Conservation (phyloP, 2,888 invertebrate species). For the Ramazzottius varieornatus region DNA sequence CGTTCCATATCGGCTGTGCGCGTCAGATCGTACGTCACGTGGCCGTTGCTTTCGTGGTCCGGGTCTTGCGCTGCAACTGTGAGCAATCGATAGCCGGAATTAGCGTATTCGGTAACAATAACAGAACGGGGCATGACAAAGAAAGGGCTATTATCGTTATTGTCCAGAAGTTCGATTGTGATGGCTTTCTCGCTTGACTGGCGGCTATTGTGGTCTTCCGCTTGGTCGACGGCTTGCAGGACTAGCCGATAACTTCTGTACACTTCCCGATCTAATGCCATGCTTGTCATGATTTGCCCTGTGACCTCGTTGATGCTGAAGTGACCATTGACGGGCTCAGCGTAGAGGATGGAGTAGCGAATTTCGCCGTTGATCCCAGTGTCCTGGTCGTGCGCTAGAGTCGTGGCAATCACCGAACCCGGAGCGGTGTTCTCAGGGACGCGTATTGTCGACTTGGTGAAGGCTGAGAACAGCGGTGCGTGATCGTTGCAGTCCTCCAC, state of each 20-base stretch:
- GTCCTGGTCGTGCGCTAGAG: slow-evolving; percentile 49
- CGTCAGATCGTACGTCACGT: slow-evolving; percentile 59
- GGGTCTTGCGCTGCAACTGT: slow-evolving; percentile 54
- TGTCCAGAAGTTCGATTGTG: slow-evolving; percentile 67
- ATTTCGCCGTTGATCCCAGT: slow-evolving; percentile 60
- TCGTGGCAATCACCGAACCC: slow-evolving; percentile 4
- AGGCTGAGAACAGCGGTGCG: slow-evolving; percentile 54
- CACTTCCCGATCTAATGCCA: slow-evolving; percentile 18
- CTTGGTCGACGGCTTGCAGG: slow-evolving; percentile 67
- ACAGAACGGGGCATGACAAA: slow-evolving; percentile 36
- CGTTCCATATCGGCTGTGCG: slow-evolving; percentile 4
- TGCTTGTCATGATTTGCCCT: slow-evolving; percentile 50
- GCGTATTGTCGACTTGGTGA: slow-evolving; percentile 10
- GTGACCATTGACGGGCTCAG: slow-evolving; percentile 34
- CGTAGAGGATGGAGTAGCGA: slow-evolving; percentile 63
- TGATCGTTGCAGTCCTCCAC: slow-evolving; percentile 84
- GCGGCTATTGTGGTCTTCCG: slow-evolving; percentile 39
- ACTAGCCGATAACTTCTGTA: slow-evolving; percentile 64
- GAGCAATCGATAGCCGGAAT: slow-evolving; percentile 37
- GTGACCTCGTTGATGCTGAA: slow-evolving; percentile 69
- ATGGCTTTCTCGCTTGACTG: slow-evolving; percentile 67
- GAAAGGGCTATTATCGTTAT: slow-evolving; percentile 69
- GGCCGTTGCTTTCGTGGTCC: slow-evolving; percentile 68
- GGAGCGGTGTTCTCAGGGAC: not conserved
- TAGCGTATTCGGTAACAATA: slow-evolving; percentile 11